Evolutionary conservation across 2,113 vertebrate genomes (phyloP).

Genomic region (Petrocephalus microphthalmus): DNA sequence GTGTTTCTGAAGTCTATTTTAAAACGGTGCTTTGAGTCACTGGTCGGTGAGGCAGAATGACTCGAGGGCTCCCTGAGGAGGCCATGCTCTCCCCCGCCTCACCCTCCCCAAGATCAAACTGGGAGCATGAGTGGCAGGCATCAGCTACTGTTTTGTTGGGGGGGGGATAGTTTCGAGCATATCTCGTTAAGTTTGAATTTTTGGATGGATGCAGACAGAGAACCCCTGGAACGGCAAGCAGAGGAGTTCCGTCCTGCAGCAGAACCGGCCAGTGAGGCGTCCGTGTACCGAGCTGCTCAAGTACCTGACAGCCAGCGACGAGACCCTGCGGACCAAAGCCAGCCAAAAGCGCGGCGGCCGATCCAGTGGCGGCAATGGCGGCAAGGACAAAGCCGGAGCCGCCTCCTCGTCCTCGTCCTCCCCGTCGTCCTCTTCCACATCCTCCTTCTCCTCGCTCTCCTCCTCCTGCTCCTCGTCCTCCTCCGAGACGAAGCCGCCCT

Average conservation of each 20-base stretch:
- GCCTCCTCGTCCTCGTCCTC: slow-evolving; percentile 52
- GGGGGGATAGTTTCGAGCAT: background rate
- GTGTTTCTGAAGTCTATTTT: slow-evolving; percentile 56
- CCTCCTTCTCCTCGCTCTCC: slow-evolving; percentile 63
- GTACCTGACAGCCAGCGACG: slow-evolving; percentile 94
- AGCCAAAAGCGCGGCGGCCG: slow-evolving; percentile 79
- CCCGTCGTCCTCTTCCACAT: slow-evolving; percentile 60
- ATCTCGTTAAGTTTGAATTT: slow-evolving; percentile 34
- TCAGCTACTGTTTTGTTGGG: background rate
- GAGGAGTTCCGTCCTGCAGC: slow-evolving; percentile 82
- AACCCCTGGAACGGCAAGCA: slow-evolving; percentile 91
- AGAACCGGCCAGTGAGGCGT: slow-evolving; percentile 84
- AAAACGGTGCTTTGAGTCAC: slow-evolving; percentile 57
- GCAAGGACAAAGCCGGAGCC: slow-evolving; percentile 76
- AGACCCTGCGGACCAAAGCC: slow-evolving; percentile 85
- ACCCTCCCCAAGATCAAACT: background rate
- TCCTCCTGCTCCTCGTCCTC: slow-evolving; percentile 60
- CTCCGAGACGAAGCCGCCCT: slow-evolving; percentile 64
- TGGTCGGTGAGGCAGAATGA: slow-evolving; percentile 55
- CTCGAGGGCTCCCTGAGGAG: slow-evolving; percentile 58
- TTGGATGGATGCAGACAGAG: slow-evolving; percentile 71
- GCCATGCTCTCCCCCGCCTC: slow-evolving; percentile 5
- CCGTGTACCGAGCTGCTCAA: slow-evolving; percentile 98
- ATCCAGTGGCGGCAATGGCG: slow-evolving; percentile 46
- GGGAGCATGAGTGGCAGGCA: background rate